These are phyloP conservation scores for Miichthys miiuy DNA, from an alignment of 2,797 vertebrate species.

Conservation along the genomic window DNA sequence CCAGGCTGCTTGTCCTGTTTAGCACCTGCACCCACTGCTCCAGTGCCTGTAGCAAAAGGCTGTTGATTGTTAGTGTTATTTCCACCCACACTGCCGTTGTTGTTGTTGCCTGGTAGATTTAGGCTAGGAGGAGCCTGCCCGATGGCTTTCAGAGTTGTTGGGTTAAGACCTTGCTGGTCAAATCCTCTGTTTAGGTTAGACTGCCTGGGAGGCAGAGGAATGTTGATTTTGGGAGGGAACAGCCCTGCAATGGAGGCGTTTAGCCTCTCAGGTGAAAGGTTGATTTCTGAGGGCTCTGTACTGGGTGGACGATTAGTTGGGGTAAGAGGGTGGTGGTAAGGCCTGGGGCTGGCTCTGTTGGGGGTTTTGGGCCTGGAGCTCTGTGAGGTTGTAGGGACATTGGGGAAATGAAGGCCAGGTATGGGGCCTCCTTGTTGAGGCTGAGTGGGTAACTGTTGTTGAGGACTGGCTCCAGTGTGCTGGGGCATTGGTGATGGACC, in stretches of 20 bases:
- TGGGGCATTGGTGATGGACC: conserved; percentile 89
- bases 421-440: conserved; percentile 89
- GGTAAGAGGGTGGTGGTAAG: conserved; percentile 97
- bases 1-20: conserved; percentile 93
- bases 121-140: conserved; percentile 95
- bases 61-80: conserved; percentile 85
- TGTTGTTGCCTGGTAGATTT: conserved; percentile 86
- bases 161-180: conserved; percentile 99
- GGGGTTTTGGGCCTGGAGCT: conserved; percentile 98
- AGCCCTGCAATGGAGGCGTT: conserved; percentile 99
- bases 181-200: conserved; percentile 95
- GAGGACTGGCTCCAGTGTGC: conserved; percentile 92
- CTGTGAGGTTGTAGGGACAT: conserved; percentile 92
- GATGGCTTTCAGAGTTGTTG: conserved; percentile 98
- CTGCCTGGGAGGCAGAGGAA: conserved; percentile 95
- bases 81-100: conserved; percentile 71
- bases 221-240: conserved; percentile 99
- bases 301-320: conserved; percentile 98
- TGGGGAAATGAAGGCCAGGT: conserved; percentile 92
- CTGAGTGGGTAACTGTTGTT: conserved; percentile 88
- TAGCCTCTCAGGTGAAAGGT: conserved; percentile 96
- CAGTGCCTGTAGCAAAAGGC: conserved; percentile 84
- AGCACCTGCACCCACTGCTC: conserved; percentile 83
- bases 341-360: conserved; percentile 96
- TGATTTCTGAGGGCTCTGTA: conserved; percentile 98